Evolutionary conservation across 2,113 vertebrate species (phyloP), one percentile per base, ranked within the genome.

Genomic region (Plestiodon gilberti): DNA sequence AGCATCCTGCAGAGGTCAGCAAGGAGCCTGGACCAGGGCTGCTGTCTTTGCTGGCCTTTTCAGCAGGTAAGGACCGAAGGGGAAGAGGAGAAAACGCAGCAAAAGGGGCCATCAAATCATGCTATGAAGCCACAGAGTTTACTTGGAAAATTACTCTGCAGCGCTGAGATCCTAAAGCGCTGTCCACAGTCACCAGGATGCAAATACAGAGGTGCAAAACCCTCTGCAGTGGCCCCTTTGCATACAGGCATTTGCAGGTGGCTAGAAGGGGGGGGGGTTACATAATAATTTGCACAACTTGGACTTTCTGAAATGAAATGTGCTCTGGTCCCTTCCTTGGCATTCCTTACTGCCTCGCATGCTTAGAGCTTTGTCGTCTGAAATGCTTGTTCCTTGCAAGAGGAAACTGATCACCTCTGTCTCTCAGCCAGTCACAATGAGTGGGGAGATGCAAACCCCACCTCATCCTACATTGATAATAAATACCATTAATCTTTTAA

Each of bases 1-100:
- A n/a, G 69, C 23, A 14, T 71, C 76, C 6, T 83, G 48, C 30
- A 83, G 78, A 59, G 67, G 74, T 64, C 62, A 92, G 83, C 28
- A 1, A 13, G 11, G 28, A 88, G 71, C 23, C 11, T 61, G 76
- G 73, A 78, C 25, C 75, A 22, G 17, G 1, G 4, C 43, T 59
- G 57, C 52, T 4, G 65, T 18, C 4, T 65, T 23, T 61, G 52
- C 8, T 40, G n/a, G 2, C 0, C 14, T 23, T 52, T 64, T 13
- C 6, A 14, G 33, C 43, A 20, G 2, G 43, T 4, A 22, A 62
- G 55, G 22, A 33, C 25, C 14, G 22, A 15, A 13, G 15, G 70
- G 38, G 4, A 10, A 9, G 14, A 10, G 33, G 4, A 14, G 23
- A 28, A 38, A 15, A 14, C 1, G 23, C 7, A 52, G 8, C 22